phyloP scores from a whole-genome alignment of 2,113 vertebrate genomes.

The Sceloporus tristichus region DNA sequence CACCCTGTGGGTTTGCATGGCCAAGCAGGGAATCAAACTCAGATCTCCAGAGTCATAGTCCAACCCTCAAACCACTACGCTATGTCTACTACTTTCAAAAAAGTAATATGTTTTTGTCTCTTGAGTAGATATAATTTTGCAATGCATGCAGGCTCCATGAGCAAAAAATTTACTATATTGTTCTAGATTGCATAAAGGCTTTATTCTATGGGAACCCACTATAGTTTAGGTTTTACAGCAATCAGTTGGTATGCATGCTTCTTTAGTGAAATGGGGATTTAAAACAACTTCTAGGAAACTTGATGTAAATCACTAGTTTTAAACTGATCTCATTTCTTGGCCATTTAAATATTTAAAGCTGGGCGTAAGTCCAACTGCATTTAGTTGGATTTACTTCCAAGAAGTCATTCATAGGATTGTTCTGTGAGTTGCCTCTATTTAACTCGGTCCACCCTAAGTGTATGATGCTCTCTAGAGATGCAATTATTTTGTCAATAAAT shows the following conservation, averaged over 20 bases:
- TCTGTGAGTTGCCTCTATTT: neutral
- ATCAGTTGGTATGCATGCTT: neutral
- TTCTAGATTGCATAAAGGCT: neutral
- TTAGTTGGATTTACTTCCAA: neutral
- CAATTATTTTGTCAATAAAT: neutral
- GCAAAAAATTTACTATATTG: neutral
- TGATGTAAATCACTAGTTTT: neutral
- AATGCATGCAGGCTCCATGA: neutral
- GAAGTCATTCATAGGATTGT: neutral
- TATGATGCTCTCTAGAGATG: neutral
- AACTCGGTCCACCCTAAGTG: neutral
- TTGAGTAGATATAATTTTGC: neutral
- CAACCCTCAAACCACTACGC: too few species aligned
- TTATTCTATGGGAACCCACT: neutral
- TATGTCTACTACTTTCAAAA: neutral
- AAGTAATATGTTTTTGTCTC: neutral
- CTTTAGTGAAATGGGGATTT: neutral
- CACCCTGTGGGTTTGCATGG: too few species aligned
- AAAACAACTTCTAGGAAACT: neutral
- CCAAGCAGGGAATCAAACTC: too few species aligned
- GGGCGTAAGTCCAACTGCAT: neutral
- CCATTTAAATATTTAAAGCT: neutral
- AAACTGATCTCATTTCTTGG: neutral
- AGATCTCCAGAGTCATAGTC: too few species aligned
- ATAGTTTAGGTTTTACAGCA: neutral